Evolutionary conservation across 2,113 vertebrate species (phyloP).

Genomic region (Hyperopisus bebe): DNA sequence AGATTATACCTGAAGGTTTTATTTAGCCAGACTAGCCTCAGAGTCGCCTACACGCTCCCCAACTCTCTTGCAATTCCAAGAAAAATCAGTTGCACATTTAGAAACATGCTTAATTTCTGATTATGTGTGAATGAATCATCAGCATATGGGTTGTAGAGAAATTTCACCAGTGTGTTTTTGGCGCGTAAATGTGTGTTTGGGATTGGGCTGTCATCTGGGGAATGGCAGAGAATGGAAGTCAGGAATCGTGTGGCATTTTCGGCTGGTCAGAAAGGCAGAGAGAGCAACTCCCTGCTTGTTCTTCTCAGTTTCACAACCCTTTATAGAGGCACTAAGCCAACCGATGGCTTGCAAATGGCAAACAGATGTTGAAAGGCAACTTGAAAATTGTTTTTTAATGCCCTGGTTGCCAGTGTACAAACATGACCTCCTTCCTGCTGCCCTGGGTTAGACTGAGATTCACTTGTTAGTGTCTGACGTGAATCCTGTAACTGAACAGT

Average conservation of each 20-base stretch:
- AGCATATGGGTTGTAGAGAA: background rate
- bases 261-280: background rate
- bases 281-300: background rate
- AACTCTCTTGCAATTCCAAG: background rate
- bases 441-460: background rate
- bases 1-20: background rate
- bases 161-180: background rate
- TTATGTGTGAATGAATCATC: slow-evolving; percentile 15
- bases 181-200: background rate
- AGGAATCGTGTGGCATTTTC: background rate
- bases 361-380: background rate
- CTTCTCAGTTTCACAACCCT: background rate
- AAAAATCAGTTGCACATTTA: background rate
- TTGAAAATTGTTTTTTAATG: background rate
- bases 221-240: background rate
- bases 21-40: background rate
- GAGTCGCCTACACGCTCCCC: background rate
- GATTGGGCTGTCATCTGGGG: background rate
- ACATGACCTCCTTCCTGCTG: background rate
- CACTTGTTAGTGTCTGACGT: background rate
- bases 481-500: background rate
- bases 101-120: background rate
- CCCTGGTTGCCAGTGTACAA: background rate
- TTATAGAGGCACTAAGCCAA: background rate
- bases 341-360: background rate